A percentile compares a stretch with the other conserved stretches of the same genome.
Evolutionary conservation across 2,797 vertebrate genomes (phyloP).

Genomic region (Tangara arthus): DNA sequence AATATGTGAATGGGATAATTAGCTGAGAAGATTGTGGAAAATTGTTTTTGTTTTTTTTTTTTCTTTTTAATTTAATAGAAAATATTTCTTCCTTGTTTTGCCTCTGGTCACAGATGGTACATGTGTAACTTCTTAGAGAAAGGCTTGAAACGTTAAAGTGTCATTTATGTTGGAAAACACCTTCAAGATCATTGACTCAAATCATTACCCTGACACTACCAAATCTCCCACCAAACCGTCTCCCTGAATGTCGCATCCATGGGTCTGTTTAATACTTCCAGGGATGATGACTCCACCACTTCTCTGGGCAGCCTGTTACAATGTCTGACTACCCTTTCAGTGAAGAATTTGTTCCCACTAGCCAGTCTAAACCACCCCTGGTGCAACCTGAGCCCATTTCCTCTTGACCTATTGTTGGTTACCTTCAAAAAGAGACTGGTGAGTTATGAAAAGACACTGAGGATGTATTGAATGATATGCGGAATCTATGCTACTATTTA

Average conservation of each 20-base stretch:
- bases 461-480: not conserved
- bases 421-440: not conserved
- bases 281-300: not conserved
- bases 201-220: not conserved
- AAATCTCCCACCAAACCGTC: too few relatives aligned
- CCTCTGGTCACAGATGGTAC: not conserved
- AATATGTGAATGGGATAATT: not conserved
- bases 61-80: not conserved
- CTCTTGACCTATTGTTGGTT: rapidly evolving
- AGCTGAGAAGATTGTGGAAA: not conserved
- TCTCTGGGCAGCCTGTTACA: not conserved
- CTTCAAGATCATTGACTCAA: not conserved
- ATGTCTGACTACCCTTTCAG: not conserved
- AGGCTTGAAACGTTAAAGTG: not conserved
- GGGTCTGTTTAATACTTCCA: too few relatives aligned
- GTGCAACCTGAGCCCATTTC: not conserved
- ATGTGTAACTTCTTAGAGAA: not conserved
- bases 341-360: not conserved
- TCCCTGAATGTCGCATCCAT: too few relatives aligned
- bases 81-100: not conserved
- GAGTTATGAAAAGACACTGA: not conserved
- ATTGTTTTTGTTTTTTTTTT: not conserved
- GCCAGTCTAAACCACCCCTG: not conserved
- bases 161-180: not conserved
- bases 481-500: not conserved